A percentile compares a stretch with the other conserved stretches of the same genome.
Evolutionary conservation across 1,140 invertebrate species (phyloP).

Genomic region (Cotesia chilonis): DNA sequence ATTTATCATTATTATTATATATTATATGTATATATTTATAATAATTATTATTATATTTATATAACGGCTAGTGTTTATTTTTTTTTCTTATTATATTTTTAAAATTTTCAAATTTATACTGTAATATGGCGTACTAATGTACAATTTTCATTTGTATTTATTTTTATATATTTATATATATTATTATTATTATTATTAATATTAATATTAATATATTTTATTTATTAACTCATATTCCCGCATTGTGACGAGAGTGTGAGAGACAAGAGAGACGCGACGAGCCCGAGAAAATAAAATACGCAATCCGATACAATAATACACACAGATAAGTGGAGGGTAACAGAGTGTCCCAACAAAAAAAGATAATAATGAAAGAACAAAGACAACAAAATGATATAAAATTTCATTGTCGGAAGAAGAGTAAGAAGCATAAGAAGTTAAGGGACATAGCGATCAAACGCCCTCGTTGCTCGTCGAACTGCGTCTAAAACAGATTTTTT

Average conservation of each 20-base stretch:
- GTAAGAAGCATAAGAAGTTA: not conserved
- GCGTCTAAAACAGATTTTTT: not conserved
- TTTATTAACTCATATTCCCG: not conserved
- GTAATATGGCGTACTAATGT: slow-evolving; percentile 9
- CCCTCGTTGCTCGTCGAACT: not conserved
- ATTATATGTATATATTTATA: no score
- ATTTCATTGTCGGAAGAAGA: slow-evolving; percentile 18
- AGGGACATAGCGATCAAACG: not conserved
- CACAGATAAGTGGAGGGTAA: not conserved
- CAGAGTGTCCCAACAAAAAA: not conserved
- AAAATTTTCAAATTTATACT: slow-evolving; percentile 28
- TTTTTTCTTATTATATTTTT: slow-evolving; percentile 16
- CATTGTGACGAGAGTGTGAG: not conserved
- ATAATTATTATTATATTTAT: no score
- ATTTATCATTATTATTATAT: no score
- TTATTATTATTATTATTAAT: not conserved
- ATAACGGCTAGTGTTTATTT: slow-evolving; percentile 38
- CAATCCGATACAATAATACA: slow-evolving; percentile 14
- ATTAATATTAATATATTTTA: no score
- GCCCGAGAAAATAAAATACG: slow-evolving; percentile 2
- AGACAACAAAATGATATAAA: slow-evolving; percentile 12
- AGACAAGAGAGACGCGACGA: not conserved
- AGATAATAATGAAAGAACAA: not conserved
- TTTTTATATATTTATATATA: not conserved
- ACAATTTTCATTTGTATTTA: slow-evolving; percentile 11